These are phyloP conservation scores for Prunella himalayana DNA, from an alignment of 2,113 vertebrate species.

Conservation along the genomic window DNA sequence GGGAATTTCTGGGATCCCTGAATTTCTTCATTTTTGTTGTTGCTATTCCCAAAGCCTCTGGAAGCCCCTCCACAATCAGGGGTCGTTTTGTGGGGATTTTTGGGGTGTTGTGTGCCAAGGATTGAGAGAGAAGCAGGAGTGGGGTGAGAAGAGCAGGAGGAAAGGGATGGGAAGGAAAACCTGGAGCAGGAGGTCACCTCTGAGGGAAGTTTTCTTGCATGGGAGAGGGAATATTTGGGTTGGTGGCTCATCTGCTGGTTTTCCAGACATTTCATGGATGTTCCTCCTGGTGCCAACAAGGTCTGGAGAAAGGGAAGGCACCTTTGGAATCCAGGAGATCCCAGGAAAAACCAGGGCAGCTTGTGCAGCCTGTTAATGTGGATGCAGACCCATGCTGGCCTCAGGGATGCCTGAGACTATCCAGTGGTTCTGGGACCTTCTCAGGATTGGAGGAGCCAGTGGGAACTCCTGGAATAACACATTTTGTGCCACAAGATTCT, in stretches of 20 bases:
- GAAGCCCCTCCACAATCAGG: neutral
- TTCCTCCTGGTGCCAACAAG: neutral
- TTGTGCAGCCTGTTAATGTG: neutral
- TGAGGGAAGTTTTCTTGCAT: rapidly evolving
- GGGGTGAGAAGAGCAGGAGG: neutral
- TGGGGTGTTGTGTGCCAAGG: neutral
- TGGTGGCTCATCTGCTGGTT: neutral
- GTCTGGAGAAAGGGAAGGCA: neutral
- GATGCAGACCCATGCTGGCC: neutral
- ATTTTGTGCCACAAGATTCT: neutral
- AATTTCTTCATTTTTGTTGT: neutral
- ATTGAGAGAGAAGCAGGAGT: neutral
- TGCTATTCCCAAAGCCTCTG: neutral
- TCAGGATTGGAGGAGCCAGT: neutral
- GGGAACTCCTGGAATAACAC: neutral
- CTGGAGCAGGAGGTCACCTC: neutral
- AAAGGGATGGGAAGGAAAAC: neutral
- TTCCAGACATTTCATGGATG: neutral
- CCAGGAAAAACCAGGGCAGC: neutral
- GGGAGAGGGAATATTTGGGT: neutral
- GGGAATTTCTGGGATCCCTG: neutral
- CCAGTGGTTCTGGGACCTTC: neutral
- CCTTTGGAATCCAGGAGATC: neutral
- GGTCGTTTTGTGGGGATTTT: neutral
- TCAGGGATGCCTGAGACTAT: neutral